phyloP scores from a whole-genome alignment of 2,888 invertebrate genomes.

The Apamea crenata region DNA sequence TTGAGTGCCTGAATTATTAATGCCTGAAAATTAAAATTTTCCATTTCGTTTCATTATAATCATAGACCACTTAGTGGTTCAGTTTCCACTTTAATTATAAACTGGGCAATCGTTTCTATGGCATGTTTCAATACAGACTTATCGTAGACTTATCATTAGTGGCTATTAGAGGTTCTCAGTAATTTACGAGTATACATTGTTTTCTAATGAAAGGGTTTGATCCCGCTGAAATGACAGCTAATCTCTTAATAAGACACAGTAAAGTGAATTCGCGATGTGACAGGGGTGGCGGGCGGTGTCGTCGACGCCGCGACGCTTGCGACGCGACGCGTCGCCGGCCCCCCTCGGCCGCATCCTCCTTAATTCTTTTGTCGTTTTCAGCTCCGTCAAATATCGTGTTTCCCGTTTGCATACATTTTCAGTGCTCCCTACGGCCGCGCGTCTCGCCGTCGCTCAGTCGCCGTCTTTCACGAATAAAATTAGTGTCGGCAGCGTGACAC shows the following conservation, averaged over 20 bases:
- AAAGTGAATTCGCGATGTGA: slow-evolving; percentile 84
- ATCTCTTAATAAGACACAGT: slow-evolving; percentile 83
- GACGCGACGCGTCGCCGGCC: slow-evolving; percentile 64
- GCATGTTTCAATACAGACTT: slow-evolving; percentile 42
- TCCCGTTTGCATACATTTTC: slow-evolving; percentile 90
- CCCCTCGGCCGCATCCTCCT: slow-evolving; percentile 70
- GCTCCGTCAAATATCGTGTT: slow-evolving; percentile 88
- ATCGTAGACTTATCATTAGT: slow-evolving; percentile 28
- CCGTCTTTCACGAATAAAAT: slow-evolving; percentile 89
- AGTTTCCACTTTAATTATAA: slow-evolving; percentile 62
- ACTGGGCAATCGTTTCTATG: slow-evolving; percentile 43
- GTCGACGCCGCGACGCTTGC: slow-evolving; percentile 73
- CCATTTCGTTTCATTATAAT: slow-evolving; percentile 57
- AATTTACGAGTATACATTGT: slow-evolving; percentile 57
- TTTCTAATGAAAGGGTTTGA: slow-evolving; percentile 77
- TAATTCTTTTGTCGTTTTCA: slow-evolving; percentile 90
- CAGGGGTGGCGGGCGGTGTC: slow-evolving; percentile 67
- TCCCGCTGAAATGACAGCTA: slow-evolving; percentile 79
- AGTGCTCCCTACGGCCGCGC: slow-evolving; percentile 73
- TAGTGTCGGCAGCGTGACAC: slow-evolving; percentile 90
- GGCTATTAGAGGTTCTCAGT: slow-evolving; percentile 50
- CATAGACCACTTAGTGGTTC: slow-evolving; percentile 45
- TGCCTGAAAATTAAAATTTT: slow-evolving; percentile 63
- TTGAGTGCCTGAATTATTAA: slow-evolving; percentile 79
- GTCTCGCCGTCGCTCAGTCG: slow-evolving; percentile 76